These are phyloP conservation scores for Ochotona curzoniae DNA, from an alignment of 2,113 vertebrate species.

Conservation along the genomic window DNA sequence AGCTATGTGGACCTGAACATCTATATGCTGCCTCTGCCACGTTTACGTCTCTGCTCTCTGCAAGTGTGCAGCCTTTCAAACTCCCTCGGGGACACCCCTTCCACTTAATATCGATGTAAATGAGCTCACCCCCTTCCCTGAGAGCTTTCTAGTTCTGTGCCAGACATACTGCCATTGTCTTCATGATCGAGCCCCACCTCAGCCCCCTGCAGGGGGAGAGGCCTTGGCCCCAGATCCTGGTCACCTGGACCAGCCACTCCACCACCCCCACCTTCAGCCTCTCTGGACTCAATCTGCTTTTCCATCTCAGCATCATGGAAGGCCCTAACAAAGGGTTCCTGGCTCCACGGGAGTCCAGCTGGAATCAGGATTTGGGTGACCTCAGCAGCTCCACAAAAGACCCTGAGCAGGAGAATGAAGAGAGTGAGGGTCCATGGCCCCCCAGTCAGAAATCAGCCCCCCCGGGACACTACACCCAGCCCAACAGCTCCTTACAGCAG, in stretches of 20 bases:
- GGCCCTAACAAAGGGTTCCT: constrained; percentile 85
- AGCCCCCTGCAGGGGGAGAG: not conserved
- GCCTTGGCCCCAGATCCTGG: not conserved
- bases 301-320: constrained; percentile 26
- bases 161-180: constrained; percentile 79
- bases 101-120: constrained; percentile 84
- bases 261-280: not conserved
- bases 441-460: constrained; percentile 42
- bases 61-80: constrained; percentile 77
- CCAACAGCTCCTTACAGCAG: not conserved
- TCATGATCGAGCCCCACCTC: constrained; percentile 24
- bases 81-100: constrained; percentile 81
- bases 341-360: constrained; percentile 71
- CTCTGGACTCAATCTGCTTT: constrained; percentile 66
- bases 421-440: constrained; percentile 38
- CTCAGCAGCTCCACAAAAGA: constrained; percentile 82
- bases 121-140: constrained; percentile 64
- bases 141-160: constrained; percentile 69
- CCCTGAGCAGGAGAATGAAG: not conserved
- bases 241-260: constrained; percentile 37
- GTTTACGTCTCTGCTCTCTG: constrained; percentile 49
- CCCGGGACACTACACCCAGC: constrained; percentile 42
- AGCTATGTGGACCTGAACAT: constrained; percentile 31
- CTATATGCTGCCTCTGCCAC: not conserved
- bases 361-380: constrained; percentile 79